Evolutionary conservation across 2,797 vertebrate genomes (phyloP).

Genomic region (Myotis pilosus): DNA sequence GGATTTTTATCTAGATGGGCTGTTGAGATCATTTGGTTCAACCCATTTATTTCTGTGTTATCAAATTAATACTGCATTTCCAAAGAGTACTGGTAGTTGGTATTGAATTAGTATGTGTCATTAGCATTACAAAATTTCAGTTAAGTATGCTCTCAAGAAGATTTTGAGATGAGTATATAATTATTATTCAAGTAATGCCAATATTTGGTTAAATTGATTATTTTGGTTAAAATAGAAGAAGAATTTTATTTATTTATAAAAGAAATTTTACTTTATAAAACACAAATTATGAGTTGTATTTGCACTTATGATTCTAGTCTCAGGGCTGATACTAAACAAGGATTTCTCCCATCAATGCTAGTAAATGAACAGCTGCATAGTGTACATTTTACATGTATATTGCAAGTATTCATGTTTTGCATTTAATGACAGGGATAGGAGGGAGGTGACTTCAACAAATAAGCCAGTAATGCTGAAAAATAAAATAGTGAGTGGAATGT

Average conservation of each 20-base stretch:
- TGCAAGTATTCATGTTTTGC: background rate
- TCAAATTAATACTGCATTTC: constrained; percentile 44
- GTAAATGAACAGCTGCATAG: background rate
- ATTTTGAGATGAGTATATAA: background rate
- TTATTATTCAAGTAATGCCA: constrained; percentile 1
- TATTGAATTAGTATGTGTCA: background rate
- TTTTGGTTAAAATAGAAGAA: constrained; percentile 14
- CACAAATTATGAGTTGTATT: constrained; percentile 18
- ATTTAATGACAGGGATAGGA: background rate
- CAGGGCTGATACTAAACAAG: background rate
- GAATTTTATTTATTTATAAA: constrained; percentile 23
- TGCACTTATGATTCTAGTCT: background rate
- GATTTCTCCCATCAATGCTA: background rate
- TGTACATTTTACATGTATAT: background rate
- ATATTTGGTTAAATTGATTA: constrained; percentile 20
- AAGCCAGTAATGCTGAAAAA: background rate
- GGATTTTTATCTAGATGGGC: background rate
- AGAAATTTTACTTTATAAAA: constrained; percentile 31
- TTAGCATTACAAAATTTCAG: background rate
- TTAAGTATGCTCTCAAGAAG: background rate
- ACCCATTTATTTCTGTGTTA: constrained; percentile 5
- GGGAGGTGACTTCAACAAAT: background rate
- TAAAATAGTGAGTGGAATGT: background rate
- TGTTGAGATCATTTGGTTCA: background rate
- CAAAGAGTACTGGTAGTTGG: background rate